Percentiles rank a stretch among this genome's conserved stretches.
These are phyloP conservation scores for Campoplex capitator DNA, from an alignment of 2,888 invertebrate species.

Conservation along the genomic window DNA sequence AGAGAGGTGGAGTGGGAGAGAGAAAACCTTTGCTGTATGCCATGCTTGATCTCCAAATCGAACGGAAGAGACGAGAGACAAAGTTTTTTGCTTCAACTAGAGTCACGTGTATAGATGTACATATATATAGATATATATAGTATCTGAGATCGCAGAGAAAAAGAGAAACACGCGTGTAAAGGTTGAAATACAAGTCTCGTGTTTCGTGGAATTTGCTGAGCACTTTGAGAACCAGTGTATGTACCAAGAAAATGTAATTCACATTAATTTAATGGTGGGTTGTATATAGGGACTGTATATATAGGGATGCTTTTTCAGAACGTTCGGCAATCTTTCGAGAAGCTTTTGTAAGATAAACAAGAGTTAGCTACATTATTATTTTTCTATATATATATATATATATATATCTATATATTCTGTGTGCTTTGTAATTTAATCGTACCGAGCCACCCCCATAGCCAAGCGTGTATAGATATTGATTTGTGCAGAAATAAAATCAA, in stretches of 20 bases:
- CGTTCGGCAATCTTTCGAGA: constrained; percentile 3
- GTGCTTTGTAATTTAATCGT: not conserved
- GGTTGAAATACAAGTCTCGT: constrained; percentile 44
- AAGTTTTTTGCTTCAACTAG: constrained; percentile 39
- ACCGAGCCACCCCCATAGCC: no score
- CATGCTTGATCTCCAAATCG: constrained; percentile 69
- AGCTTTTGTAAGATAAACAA: constrained; percentile 26
- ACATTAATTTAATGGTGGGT: constrained; percentile 23
- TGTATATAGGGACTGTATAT: constrained; percentile 4
- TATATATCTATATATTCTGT: not conserved
- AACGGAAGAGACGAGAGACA: constrained; percentile 49
- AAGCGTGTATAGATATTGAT: not conserved
- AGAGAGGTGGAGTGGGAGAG: not conserved
- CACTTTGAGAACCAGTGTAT: constrained; percentile 10
- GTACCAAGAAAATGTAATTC: constrained; percentile 29
- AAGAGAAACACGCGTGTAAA: constrained; percentile 35
- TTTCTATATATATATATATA: not conserved
- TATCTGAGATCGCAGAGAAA: not conserved
- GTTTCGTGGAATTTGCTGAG: constrained; percentile 52
- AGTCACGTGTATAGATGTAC: not conserved
- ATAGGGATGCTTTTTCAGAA: not conserved
- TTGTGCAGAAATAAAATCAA: not conserved
- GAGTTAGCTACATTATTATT: not conserved
- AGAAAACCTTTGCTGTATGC: constrained; percentile 43
- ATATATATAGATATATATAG: not conserved